phyloP scores from a whole-genome alignment of 2,113 vertebrate species.

The Euleptes europaea region DNA sequence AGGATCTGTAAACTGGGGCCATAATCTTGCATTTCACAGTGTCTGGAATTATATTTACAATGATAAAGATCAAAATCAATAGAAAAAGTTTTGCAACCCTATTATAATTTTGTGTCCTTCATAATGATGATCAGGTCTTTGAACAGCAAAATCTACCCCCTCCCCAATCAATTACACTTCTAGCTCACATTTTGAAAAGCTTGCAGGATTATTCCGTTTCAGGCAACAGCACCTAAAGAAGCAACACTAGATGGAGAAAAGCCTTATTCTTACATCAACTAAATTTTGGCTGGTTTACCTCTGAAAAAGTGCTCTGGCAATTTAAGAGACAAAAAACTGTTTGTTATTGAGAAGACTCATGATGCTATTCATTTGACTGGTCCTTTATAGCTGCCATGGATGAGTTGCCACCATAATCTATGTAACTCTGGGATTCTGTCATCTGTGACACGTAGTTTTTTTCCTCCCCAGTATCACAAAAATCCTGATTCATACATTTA shows the following conservation, averaged over 20 bases:
- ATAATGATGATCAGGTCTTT: slow-evolving; percentile 16
- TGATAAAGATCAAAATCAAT: not conserved
- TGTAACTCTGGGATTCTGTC: not conserved
- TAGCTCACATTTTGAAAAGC: slow-evolving; percentile 9
- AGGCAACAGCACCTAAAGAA: slow-evolving; percentile 23
- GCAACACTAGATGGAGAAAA: slow-evolving; percentile 10
- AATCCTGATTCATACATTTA: too few relatives aligned
- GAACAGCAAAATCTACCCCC: not conserved
- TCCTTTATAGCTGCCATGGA: too few relatives aligned
- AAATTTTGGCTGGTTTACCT: not conserved
- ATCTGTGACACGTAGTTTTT: too few relatives aligned
- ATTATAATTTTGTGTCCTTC: not conserved
- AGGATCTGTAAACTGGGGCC: not conserved
- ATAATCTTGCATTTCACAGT: not conserved
- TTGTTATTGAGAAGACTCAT: not conserved
- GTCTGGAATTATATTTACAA: not conserved
- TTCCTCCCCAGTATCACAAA: too few relatives aligned
- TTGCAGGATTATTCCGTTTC: not conserved
- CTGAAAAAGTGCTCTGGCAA: not conserved
- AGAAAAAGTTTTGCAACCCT: not conserved
- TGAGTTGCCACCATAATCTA: not conserved
- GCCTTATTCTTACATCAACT: not conserved
- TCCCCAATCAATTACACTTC: not conserved
- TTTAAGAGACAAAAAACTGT: not conserved
- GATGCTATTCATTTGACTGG: not conserved